These are phyloP conservation scores for Albula glossodonta DNA, from an alignment of 2,113 vertebrate species.

Conservation along the genomic window DNA sequence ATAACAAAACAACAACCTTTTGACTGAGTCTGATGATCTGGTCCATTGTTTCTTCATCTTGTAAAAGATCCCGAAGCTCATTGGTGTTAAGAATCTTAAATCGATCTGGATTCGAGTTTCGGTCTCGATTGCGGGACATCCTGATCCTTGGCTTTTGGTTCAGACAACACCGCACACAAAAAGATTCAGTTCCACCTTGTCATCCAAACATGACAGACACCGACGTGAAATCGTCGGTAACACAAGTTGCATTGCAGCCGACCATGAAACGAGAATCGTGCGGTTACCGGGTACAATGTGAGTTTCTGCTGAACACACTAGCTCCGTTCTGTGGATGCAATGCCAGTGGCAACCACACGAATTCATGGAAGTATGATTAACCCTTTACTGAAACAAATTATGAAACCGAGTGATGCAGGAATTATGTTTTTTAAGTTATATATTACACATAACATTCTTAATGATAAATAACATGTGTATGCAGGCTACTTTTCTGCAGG, in stretches of 20 bases:
- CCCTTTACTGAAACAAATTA: neutral
- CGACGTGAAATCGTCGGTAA: slow-evolving; percentile 40
- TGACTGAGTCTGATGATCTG: slow-evolving; percentile 86
- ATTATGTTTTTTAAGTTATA: too few species aligned
- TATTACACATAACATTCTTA: too few species aligned
- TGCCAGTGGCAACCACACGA: slow-evolving; percentile 33
- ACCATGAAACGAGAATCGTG: slow-evolving; percentile 38
- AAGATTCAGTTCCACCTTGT: slow-evolving; percentile 58
- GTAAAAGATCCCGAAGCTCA: slow-evolving; percentile 84
- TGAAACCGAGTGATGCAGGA: neutral
- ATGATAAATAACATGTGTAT: too few species aligned
- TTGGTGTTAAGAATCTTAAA: slow-evolving; percentile 81
- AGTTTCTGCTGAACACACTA: slow-evolving; percentile 19
- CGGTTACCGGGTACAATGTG: slow-evolving; percentile 48
- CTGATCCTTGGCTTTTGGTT: slow-evolving; percentile 39
- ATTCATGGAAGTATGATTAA: slow-evolving; percentile 18
- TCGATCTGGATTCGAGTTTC: slow-evolving; percentile 76
- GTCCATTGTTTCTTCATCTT: slow-evolving; percentile 86
- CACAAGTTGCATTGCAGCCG: slow-evolving; percentile 34
- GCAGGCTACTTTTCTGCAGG: too few species aligned
- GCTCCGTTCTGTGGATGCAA: slow-evolving; percentile 18
- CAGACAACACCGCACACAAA: slow-evolving; percentile 42
- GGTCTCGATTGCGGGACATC: slow-evolving; percentile 74
- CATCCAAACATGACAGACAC: neutral
- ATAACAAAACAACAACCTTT: slow-evolving; percentile 68